These are phyloP conservation scores for Cygnus atratus DNA, from an alignment of 2,113 vertebrate species.

Conservation along the genomic window DNA sequence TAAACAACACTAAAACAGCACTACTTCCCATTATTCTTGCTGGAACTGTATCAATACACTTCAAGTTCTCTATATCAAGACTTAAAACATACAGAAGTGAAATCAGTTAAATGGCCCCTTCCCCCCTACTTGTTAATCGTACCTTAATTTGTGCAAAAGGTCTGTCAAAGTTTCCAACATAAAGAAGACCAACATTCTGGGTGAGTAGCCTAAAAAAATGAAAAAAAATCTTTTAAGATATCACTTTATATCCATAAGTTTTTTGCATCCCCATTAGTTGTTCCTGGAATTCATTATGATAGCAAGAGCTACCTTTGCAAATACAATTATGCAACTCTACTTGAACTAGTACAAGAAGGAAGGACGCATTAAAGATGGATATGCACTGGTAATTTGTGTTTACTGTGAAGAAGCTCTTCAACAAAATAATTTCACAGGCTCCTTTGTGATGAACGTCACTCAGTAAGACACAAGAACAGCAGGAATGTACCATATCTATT, in stretches of 20 bases:
- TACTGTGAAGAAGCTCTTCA: background rate
- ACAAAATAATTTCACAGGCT: background rate
- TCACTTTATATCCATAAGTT: background rate
- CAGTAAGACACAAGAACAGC: fast-evolving
- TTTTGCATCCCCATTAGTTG: background rate
- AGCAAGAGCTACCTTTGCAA: constrained; percentile 22
- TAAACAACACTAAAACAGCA: background rate
- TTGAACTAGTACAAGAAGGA: background rate
- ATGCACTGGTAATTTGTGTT: background rate
- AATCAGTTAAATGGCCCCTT: background rate
- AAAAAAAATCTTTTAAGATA: constrained; percentile 64
- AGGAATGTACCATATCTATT: background rate
- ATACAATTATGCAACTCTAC: background rate
- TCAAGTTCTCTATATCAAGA: background rate
- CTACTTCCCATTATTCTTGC: background rate
- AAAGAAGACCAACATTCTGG: constrained; percentile 93
- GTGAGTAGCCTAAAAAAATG: constrained; percentile 87
- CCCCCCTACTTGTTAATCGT: constrained; percentile 61
- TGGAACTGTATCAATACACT: background rate
- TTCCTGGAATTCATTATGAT: background rate
- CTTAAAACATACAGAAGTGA: background rate
- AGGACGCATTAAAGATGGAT: background rate
- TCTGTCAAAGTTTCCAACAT: constrained; percentile 93
- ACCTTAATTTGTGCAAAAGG: constrained; percentile 99
- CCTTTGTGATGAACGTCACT: background rate